Base-by-base conservation (phyloP, 2,888 invertebrate species). In the Lamellibrachia columna region DNA sequence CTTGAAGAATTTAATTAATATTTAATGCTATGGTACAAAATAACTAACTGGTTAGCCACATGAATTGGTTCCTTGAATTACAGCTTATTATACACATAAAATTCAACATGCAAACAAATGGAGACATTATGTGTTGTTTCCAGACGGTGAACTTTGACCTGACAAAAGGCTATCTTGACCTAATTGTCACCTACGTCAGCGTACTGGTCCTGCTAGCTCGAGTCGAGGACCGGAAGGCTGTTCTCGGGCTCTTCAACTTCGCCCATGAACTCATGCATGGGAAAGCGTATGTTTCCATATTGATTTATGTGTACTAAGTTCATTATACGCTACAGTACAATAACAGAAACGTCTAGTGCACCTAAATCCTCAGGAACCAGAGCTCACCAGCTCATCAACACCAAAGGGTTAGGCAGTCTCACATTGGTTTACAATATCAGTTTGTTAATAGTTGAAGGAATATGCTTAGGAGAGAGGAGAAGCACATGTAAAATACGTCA, bases 141-240 rank as follows among this genome's bases (percentile, higher is more conserved):
- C 96, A 97, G 98, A 96, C 98, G 0, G 97, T 99, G 60, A 99
- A 99, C 97, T 99, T 98, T 97, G 99, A 99, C 97, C 96, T 99
- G 94, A 99, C 99, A 0, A 98, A 98, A 96, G 98, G 98, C 94
- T 99, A 99, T 96, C 97, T 99, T 94, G 99, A 99, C 96, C 97
- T 99, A 93, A 98, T 99, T 7, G 98, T 98, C 2, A 99, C 98
- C 0, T 99, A 99, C 96, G 98, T 99, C 0, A 98, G 98, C 7
- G 97, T 99, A 75, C 99, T 99, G 99, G 98, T 99, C 93, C 97
- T 99, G 22, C 97, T 99, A n/a, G 99, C 99, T 0, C 97, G 99
- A 95, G 99, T 99, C 0, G 99, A 99, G 96, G 99, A 99, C 96
- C 97, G 99, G 15, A 99, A 99, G 97, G 98, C 99, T 0, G 99